Evolutionary conservation across 2,888 invertebrate species (phyloP).

Genomic region (Pteria penguin): DNA sequence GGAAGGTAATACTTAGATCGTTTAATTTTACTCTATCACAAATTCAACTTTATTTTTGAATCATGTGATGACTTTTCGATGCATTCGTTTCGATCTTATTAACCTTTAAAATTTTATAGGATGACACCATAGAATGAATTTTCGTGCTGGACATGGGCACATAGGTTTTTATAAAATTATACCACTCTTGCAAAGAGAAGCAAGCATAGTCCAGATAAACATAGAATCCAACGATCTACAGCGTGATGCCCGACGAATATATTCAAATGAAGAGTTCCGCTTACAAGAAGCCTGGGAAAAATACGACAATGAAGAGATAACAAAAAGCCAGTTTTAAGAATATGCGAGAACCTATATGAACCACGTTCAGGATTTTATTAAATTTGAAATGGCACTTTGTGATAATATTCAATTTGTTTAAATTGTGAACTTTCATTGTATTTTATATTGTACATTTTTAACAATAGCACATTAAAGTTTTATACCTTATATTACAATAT

Average conservation of each 20-base stretch:
- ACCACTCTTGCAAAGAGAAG: slow-evolving; percentile 13
- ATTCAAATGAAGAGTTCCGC: background rate
- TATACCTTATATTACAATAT: too few species aligned
- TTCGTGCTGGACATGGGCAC: background rate
- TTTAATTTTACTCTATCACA: background rate
- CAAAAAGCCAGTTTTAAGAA: slow-evolving; percentile 16
- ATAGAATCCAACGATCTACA: slow-evolving; percentile 14
- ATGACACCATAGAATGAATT: slow-evolving; percentile 24
- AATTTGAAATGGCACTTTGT: too few species aligned
- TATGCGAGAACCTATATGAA: slow-evolving; percentile 14
- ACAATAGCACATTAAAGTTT: too few species aligned
- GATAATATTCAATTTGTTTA: too few species aligned
- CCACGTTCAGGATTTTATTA: too few species aligned
- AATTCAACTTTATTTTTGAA: background rate
- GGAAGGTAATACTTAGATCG: slow-evolving; percentile 7
- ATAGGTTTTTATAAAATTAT: slow-evolving; percentile 5
- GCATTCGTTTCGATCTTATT: background rate
- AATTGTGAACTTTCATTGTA: too few species aligned
- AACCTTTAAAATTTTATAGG: slow-evolving; percentile 1
- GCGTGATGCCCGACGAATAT: slow-evolving; percentile 4
- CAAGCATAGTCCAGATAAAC: slow-evolving; percentile 3
- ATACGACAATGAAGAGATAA: background rate
- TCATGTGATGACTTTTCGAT: background rate
- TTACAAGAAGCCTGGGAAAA: slow-evolving; percentile 23
- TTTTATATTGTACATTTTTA: too few species aligned